A percentile compares a stretch with the other conserved stretches of the same genome.
Evolutionary conservation across 2,888 invertebrate genomes (phyloP).

Genomic region (Lypha dubia): DNA sequence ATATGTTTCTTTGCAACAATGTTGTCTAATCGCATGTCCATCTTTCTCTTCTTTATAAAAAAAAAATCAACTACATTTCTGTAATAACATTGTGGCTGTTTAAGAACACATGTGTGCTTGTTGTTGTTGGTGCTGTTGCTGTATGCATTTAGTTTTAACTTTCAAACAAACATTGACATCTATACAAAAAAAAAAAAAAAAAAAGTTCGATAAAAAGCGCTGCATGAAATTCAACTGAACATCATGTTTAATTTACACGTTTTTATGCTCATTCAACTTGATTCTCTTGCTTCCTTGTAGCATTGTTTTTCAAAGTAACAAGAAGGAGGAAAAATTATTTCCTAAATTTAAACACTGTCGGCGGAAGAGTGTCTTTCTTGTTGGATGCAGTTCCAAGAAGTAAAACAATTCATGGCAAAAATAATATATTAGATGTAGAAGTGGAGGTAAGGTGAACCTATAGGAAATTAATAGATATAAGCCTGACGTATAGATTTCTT

Average conservation of each 20-base stretch:
- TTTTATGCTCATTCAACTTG: slow-evolving; percentile 12
- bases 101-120: slow-evolving; percentile 19
- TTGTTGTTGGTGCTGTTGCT: too few species aligned
- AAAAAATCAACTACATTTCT: slow-evolving; percentile 12
- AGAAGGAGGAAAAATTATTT: background rate
- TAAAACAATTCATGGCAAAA: background rate
- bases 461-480: background rate
- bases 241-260: slow-evolving; percentile 52
- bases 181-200: slow-evolving; percentile 26
- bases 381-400: background rate
- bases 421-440: background rate
- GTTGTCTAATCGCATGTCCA: slow-evolving; percentile 51
- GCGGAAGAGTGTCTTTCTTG: background rate
- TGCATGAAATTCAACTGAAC: slow-evolving; percentile 41
- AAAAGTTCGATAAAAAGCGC: background rate
- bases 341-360: background rate
- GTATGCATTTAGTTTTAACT: slow-evolving; percentile 1
- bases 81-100: background rate
- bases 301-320: background rate
- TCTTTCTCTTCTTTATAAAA: slow-evolving; percentile 7
- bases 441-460: background rate
- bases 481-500: background rate
- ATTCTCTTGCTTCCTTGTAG: background rate
- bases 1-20: slow-evolving; percentile 52
- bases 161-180: slow-evolving; percentile 32